Evolutionary conservation across 2,888 invertebrate species (phyloP), one percentile per base, ranked within the genome.

Genomic region (Palloptera scutellata): DNA sequence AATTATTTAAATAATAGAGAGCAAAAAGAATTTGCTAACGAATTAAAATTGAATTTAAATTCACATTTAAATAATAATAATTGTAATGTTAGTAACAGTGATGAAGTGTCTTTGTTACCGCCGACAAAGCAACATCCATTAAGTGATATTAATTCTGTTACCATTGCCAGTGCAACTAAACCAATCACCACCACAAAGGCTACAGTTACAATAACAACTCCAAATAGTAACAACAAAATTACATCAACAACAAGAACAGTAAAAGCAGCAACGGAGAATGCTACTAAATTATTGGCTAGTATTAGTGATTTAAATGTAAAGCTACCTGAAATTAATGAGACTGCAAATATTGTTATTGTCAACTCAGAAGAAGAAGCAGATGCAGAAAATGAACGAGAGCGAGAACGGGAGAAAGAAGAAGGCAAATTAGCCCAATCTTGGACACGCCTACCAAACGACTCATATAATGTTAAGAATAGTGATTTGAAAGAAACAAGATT

Each of bases 281-380:
- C 72, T 61, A 72, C 76, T 74, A 78, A 79, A 76, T 76, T 81
- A 76, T 80, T 84, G 78, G 81, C 81, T 79, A 84, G 83, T 83
- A 83, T 84, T 81, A 82, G 79, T 78, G 84, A 84, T 79, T 78
- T 84, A 76, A 83, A 81, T 75, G 83, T 81, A 79, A 84, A 81
- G 80, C 79, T 84, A 82, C 83, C 84, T 79, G 81, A 82, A 73
- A 78, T 79, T 81, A 79, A 81, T 81, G 81, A 83, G 82, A 83
- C 82, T 82, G 82, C 78, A 75, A 80, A 78, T 71, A 79, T 79
- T 79, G 79, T 79, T 30, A 6, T 30, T 81, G 80, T 76, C 78
- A 74, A 76, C 79, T 77, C 77, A 74, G 75, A 78, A 76, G 77
- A 75, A 78, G 57, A 19, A 19, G 55, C 55, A 17, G 55, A 20